phyloP scores from a whole-genome alignment of 2,888 invertebrate species.

The Onthophagus sagittarius region DNA sequence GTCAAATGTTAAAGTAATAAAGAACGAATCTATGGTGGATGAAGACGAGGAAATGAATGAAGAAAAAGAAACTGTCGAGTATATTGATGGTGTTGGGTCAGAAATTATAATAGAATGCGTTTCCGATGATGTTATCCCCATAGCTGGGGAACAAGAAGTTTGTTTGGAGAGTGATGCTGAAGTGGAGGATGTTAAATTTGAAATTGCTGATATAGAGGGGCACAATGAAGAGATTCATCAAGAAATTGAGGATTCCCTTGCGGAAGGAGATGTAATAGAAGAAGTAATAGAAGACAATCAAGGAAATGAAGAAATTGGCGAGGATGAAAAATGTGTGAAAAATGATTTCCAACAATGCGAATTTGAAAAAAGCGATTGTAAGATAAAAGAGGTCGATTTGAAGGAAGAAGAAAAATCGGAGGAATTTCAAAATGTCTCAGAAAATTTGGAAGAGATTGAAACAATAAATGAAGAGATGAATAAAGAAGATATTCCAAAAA shows the following conservation, averaged over 20 bases:
- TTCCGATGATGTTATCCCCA: slow-evolving; percentile 31
- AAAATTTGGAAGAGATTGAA: background rate
- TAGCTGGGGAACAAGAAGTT: slow-evolving; percentile 28
- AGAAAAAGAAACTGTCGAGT: slow-evolving; percentile 6
- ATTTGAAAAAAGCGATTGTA: background rate
- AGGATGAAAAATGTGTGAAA: no score
- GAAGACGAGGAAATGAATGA: slow-evolving; percentile 10
- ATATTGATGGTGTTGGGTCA: slow-evolving; percentile 23
- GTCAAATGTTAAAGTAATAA: background rate
- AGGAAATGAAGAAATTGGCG: slow-evolving; percentile 9
- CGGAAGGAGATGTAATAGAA: slow-evolving; percentile 13
- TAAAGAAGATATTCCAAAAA: background rate
- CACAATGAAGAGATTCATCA: slow-evolving; percentile 8
- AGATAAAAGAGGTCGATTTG: background rate
- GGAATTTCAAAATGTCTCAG: slow-evolving; percentile 13
- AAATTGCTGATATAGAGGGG: background rate
- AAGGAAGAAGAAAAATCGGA: background rate
- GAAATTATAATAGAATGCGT: slow-evolving; percentile 36
- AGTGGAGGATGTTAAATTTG: slow-evolving; percentile 16
- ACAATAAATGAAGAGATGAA: no score
- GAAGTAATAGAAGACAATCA: slow-evolving; percentile 15
- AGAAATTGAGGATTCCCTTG: slow-evolving; percentile 6
- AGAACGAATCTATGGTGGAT: background rate
- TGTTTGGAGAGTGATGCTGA: slow-evolving; percentile 19
- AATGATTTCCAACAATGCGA: background rate